Evolutionary conservation across 2,113 vertebrate species (phyloP).

Genomic region (western clawed frog (Xenopus tropicalis)): DNA sequence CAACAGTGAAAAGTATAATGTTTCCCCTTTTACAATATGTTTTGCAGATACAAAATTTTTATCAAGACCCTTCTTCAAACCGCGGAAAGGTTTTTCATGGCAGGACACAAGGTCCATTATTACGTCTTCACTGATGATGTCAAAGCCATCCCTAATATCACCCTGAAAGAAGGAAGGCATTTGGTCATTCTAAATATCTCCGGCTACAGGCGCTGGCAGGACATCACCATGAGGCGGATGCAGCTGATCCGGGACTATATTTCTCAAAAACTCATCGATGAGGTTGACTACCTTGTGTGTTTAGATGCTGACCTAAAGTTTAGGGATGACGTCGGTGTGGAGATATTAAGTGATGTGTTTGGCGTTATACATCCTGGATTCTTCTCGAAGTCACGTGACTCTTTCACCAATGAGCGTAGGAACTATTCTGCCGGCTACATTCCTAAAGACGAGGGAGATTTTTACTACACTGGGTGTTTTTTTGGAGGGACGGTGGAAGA

Average conservation of each 20-base stretch:
- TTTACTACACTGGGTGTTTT: conserved; percentile 56
- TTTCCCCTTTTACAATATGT: too few species aligned
- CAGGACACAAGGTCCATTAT: conserved; percentile 57
- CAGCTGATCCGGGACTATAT: conserved; percentile 55
- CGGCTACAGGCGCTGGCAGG: conserved; percentile 56
- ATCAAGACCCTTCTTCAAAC: conserved; percentile 54
- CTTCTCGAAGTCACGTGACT: conserved; percentile 20
- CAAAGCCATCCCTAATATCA: conserved; percentile 48
- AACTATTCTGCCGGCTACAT: conserved; percentile 51
- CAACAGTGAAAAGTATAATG: too few species aligned
- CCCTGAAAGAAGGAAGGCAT: conserved; percentile 47
- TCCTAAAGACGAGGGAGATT: conserved; percentile 52
- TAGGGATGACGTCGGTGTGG: conserved; percentile 48
- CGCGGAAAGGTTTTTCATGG: conserved; percentile 59
- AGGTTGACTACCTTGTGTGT: conserved; percentile 61
- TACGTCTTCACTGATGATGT: conserved; percentile 56
- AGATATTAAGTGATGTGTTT: conserved; percentile 47
- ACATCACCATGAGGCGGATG: conserved; percentile 63
- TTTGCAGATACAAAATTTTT: conserved; percentile 49
- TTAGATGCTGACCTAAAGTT: conserved; percentile 61
- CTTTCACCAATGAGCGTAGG: conserved; percentile 56
- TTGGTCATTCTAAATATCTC: conserved; percentile 49
- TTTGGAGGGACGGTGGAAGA: conserved; percentile 53
- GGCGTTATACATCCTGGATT: conserved; percentile 55
- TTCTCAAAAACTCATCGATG: conserved; percentile 35